Percentiles rank a stretch among this genome's conserved stretches.
These are phyloP conservation scores for Agriopis marginaria DNA, from an alignment of 2,888 invertebrate species.

Conservation along the genomic window DNA sequence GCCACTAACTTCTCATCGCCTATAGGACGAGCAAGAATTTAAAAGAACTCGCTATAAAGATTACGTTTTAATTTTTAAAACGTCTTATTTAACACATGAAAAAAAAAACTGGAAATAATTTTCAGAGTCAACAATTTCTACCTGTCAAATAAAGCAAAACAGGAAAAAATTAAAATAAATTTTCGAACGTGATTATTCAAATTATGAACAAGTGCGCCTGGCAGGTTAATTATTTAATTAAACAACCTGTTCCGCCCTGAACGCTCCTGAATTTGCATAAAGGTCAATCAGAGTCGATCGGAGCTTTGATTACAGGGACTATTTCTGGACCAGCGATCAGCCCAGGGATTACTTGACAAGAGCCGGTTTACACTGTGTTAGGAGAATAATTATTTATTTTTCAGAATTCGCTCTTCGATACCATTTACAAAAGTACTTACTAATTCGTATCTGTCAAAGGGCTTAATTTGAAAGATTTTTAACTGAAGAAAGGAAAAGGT, in stretches of 20 bases:
- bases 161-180: slow-evolving; percentile 32
- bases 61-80: too few relatives aligned
- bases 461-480: too few relatives aligned
- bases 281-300: slow-evolving; percentile 75
- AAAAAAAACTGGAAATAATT: slow-evolving; percentile 8
- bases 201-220: slow-evolving; percentile 61
- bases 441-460: too few relatives aligned
- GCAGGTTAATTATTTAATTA: slow-evolving; percentile 79
- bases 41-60: too few relatives aligned
- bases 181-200: slow-evolving; percentile 43
- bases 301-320: slow-evolving; percentile 63
- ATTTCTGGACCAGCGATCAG: slow-evolving; percentile 42
- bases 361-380: slow-evolving; percentile 11
- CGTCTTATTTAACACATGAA: too few relatives aligned
- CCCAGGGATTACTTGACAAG: slow-evolving; percentile 52
- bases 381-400: background rate
- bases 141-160: slow-evolving; percentile 18
- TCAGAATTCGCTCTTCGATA: background rate
- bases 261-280: slow-evolving; percentile 72
- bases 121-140: slow-evolving; percentile 18
- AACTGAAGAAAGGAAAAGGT: too few relatives aligned
- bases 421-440: too few relatives aligned
- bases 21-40: too few relatives aligned
- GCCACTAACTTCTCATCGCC: too few relatives aligned
- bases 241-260: slow-evolving; percentile 60